Conservation (phyloP, 2,888 invertebrate species). For the Herminia tarsipennalis region DNA sequence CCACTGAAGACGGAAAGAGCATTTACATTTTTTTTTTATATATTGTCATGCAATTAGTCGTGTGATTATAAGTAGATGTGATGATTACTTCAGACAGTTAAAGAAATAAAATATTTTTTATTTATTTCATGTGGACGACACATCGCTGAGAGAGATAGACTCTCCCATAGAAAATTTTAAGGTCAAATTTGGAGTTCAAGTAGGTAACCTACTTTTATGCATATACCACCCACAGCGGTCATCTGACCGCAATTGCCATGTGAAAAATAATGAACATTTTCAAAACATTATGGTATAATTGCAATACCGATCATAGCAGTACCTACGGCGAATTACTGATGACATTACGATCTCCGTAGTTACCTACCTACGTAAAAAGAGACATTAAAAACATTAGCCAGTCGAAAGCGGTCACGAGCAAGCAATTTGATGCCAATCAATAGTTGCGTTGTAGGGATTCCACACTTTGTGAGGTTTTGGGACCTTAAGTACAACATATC, state of each 20-base stretch:
- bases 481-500: too few species aligned
- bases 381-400: slow-evolving; percentile 67
- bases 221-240: not conserved
- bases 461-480: slow-evolving; percentile 7
- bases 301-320: slow-evolving; percentile 32
- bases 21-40: too few species aligned
- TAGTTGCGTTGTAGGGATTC: slow-evolving; percentile 43
- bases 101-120: too few species aligned
- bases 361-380: slow-evolving; percentile 70
- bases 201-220: not conserved
- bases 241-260: slow-evolving; percentile 2
- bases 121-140: too few species aligned
- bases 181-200: not conserved
- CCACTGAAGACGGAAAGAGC: too few species aligned
- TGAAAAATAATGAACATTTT: slow-evolving; percentile 3
- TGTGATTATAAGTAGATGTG: too few species aligned
- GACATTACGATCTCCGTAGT: slow-evolving; percentile 39
- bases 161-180: too few species aligned
- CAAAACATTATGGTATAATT: slow-evolving; percentile 23
- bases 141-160: too few species aligned
- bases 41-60: too few species aligned
- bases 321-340: slow-evolving; percentile 33
- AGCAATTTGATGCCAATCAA: slow-evolving; percentile 80
- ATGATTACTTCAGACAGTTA: too few species aligned
- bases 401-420: slow-evolving; percentile 72